These are phyloP conservation scores for Lasioglossum albipes DNA, from an alignment of 1,140 invertebrate species.

Conservation along the genomic window DNA sequence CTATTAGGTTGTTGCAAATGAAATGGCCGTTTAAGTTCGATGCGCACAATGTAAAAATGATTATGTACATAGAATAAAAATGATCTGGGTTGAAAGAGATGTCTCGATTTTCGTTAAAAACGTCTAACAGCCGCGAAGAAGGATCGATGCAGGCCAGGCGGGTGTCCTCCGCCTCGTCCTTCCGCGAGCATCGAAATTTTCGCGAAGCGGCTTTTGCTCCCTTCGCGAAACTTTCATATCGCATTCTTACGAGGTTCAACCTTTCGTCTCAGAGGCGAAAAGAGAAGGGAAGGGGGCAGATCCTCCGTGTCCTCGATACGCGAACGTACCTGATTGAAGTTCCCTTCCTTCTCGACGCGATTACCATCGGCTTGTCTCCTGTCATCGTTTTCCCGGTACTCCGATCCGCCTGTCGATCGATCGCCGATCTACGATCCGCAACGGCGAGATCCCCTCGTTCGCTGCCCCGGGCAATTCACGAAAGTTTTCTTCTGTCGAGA, in stretches of 20 bases:
- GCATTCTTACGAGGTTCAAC: slow-evolving; percentile 60
- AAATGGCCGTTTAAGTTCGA: too few relatives aligned
- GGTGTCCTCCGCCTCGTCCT: slow-evolving; percentile 29
- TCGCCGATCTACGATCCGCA: neutral
- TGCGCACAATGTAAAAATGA: too few relatives aligned
- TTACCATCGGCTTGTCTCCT: slow-evolving; percentile 39
- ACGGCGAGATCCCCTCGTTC: neutral
- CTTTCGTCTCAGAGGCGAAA: slow-evolving; percentile 56
- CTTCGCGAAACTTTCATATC: slow-evolving; percentile 70
- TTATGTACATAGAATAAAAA: too few relatives aligned
- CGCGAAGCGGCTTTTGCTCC: slow-evolving; percentile 54
- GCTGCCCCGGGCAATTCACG: neutral
- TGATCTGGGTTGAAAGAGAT: too few relatives aligned
- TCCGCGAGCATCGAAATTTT: slow-evolving; percentile 62
- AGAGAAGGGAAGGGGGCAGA: slow-evolving; percentile 29
- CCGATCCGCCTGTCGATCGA: neutral
- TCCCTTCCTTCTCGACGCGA: slow-evolving; percentile 31
- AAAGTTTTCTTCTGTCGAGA: neutral
- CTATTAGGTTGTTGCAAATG: too few relatives aligned
- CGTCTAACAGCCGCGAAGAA: too few relatives aligned
- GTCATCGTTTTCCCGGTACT: slow-evolving; percentile 20
- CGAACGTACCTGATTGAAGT: slow-evolving; percentile 54
- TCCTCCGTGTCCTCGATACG: slow-evolving; percentile 57
- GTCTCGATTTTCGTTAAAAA: too few relatives aligned
- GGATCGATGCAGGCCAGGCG: too few relatives aligned